Conservation (phyloP, 64 coral and sea anemone genomes). For the Exaiptasia diaphana region DNA sequence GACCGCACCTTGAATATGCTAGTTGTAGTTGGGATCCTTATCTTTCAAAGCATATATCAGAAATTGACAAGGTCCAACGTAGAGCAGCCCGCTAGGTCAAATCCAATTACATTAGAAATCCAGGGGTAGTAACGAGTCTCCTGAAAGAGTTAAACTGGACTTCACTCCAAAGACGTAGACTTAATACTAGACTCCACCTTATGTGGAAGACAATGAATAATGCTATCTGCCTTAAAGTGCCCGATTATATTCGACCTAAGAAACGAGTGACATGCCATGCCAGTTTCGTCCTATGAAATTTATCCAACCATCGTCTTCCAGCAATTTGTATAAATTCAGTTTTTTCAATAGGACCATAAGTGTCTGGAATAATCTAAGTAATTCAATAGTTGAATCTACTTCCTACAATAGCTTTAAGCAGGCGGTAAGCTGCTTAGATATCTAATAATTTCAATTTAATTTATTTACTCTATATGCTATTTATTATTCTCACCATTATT, state of each 20-base stretch:
- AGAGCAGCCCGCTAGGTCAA: not conserved
- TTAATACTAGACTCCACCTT: too few relatives aligned
- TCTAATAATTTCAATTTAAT: not conserved
- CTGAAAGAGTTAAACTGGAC: not conserved
- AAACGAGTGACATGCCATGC: slow-evolving; percentile 1
- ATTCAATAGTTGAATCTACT: not conserved
- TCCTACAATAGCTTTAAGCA: not conserved
- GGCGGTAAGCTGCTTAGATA: not conserved
- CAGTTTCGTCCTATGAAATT: not conserved
- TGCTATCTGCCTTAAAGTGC: too few relatives aligned
- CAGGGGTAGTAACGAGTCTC: not conserved
- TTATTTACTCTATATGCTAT: not conserved
- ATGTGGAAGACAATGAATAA: not conserved
- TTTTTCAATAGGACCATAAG: not conserved
- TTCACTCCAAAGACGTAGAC: not conserved
- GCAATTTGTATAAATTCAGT: not conserved
- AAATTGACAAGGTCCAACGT: not conserved
- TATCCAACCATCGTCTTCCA: not conserved
- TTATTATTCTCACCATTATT: not conserved
- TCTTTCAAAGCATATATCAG: slow-evolving; percentile 6
- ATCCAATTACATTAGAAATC: not conserved
- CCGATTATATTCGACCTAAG: not conserved
- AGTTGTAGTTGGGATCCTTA: slow-evolving; percentile 9
- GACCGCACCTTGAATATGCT: slow-evolving; percentile 16
- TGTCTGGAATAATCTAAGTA: not conserved